Evolutionary conservation across 2,113 vertebrate genomes (phyloP), one percentile per base, ranked within the genome.

Genomic region (Lamprologus speciosus): DNA sequence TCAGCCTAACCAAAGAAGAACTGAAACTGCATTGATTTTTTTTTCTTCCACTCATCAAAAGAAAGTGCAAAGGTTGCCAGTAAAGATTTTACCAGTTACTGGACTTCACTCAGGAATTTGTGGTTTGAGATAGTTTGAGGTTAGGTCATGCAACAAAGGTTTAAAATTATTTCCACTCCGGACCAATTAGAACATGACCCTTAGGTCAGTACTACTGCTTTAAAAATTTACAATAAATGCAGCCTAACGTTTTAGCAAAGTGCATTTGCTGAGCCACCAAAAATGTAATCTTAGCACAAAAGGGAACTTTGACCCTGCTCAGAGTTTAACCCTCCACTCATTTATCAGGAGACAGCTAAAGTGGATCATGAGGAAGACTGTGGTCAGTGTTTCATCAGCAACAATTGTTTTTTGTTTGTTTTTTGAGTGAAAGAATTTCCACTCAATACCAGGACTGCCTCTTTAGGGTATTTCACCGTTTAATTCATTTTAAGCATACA

Each of bases 251-350:
- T 23, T 68, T 4, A 28, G 4, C 13, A 17, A 81, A 80, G 81
- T 53, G 86, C 84, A 81, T 91, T 42, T 87, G 87, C 83, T 45
- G 45, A 75, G 80, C 58, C 31, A 58, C 42, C 54, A 82, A 80
- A 87, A 91, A 26, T 14, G 80, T 92, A 58, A 83, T 85, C 88
- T 86, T 83, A 42, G 93, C 93, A 93, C 78, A 83, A 93, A 89
- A 86, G 26, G 26, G 87, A 95, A 94, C 93, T 95, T 93, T 93
- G 89, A 87, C 91, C 91, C 83, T 54, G 70, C 50, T 70, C 37
- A 65, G 79, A 85, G 84, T 68, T n/a, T 7, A 50, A 79, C 79
- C 65, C 33, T 87, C 91, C 51, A 80, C 84, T 83, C 85, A 93
- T 90, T 87, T 91, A 93, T 92, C 91, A 88, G 80, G 23, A 81